These are phyloP conservation scores for Nebria ingens DNA, from an alignment of 1,140 invertebrate genomes.

Conservation along the genomic window DNA sequence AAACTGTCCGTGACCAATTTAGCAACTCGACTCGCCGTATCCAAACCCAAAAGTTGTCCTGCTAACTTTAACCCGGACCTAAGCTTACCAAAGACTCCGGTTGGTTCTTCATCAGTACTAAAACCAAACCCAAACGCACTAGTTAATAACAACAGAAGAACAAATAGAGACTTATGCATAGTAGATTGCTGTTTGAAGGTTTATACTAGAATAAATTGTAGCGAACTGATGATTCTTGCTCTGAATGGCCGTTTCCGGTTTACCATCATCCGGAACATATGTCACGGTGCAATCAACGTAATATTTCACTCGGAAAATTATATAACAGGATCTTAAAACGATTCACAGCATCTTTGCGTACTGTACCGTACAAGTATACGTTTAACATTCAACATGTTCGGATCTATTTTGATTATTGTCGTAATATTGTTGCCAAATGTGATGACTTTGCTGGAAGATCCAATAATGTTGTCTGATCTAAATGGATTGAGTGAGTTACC, in stretches of 20 bases:
- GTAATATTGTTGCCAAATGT: neutral
- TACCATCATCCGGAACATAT: neutral
- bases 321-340: neutral
- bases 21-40: slow-evolving; percentile 37
- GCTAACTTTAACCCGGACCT: slow-evolving; percentile 51
- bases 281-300: neutral
- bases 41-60: slow-evolving; percentile 44
- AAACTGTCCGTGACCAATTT: slow-evolving; percentile 40
- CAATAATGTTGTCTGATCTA: neutral
- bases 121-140: neutral
- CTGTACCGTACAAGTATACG: neutral
- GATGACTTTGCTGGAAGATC: neutral
- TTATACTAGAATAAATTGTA: too few species aligned
- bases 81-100: slow-evolving; percentile 47
- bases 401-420: neutral
- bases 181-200: neutral
- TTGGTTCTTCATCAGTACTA: slow-evolving; percentile 4
- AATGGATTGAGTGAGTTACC: slow-evolving; percentile 39
- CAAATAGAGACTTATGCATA: neutral
- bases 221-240: neutral
- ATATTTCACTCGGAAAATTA: neutral
- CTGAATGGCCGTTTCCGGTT: neutral
- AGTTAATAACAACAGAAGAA: neutral
- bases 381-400: neutral
- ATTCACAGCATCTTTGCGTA: neutral